These are phyloP conservation scores for Lycaena phlaeas DNA, from an alignment of 2,888 invertebrate genomes.

Conservation along the genomic window DNA sequence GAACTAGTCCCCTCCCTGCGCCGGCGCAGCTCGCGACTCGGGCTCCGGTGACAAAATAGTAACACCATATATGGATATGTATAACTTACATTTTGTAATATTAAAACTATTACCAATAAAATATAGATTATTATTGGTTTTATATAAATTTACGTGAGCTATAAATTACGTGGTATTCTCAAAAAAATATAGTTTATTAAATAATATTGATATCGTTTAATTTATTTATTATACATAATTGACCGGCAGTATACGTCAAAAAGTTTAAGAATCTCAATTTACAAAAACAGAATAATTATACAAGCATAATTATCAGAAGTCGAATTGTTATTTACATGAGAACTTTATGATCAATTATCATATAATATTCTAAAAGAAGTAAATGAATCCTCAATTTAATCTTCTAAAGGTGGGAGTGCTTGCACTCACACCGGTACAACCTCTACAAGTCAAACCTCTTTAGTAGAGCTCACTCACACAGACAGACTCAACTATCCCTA, in stretches of 20 bases:
- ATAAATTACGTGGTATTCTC: no score
- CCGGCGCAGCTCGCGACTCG: constrained; percentile 54
- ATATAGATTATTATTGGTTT: no score
- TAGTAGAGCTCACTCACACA: constrained; percentile 48
- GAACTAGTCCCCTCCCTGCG: constrained; percentile 57
- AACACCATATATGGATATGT: constrained; percentile 11
- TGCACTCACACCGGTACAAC: constrained; percentile 48
- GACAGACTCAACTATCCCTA: constrained; percentile 40
- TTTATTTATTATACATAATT: constrained; percentile 15
- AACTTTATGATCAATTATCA: not conserved
- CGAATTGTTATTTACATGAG: not conserved
- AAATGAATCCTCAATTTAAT: constrained; percentile 18
- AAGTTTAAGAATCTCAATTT: no score
- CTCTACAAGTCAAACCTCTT: constrained; percentile 45
- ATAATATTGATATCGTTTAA: no score
- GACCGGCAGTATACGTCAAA: no score
- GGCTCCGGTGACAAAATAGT: constrained; percentile 58
- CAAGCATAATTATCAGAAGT: not conserved
- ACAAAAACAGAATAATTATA: not conserved
- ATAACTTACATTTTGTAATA: no score
- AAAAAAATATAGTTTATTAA: no score
- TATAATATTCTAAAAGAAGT: not conserved
- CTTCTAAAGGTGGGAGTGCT: constrained; percentile 56
- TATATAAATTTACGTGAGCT: no score
- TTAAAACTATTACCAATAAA: no score